Base-by-base conservation (phyloP, 2,797 vertebrate genomes). In the Aselliscus stoliczkanus region DNA sequence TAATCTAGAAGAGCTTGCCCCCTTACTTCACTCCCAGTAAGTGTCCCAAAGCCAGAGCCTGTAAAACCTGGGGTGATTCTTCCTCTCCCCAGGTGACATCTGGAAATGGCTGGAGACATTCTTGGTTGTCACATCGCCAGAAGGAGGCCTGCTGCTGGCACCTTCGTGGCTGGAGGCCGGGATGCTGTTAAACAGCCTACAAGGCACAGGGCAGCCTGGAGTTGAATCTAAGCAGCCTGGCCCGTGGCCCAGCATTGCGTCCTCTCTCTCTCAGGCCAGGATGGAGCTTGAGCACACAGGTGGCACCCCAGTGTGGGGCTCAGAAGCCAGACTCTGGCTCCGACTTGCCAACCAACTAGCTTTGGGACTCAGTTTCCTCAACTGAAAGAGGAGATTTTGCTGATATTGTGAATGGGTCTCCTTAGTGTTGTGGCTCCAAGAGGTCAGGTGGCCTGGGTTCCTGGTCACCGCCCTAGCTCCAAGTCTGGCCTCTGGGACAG, bases 191-290 rank as follows among this genome's bases (percentile, higher is more conserved):
- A 67, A 25, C 42, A 1, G 4, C 4, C 39, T 0, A 7, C 2
- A 0, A 2, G 2, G 56, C 37, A 1, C 0, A 1, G 42, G 42
- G 3, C 5, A 3, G 27, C 10, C 15, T 5, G 34, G 67, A 31
- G 29, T 20, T 34, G 14, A 27, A 39, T 1, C 25, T 34, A 50
- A 10, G 82, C 47, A 18, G 62, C 31, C 34, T 15, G n/a, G 42
- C 54, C 54, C 44, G 2, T 10, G 25, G 69, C 62, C 52, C 29
- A 29, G 60, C 27, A 21, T 64, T 0, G 2, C 18, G 27, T 60
- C n/a, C 18, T 2, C 34, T 42, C 34, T 42, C 47, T 20, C 42
- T 14, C 17, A 64, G 83, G 29, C 1, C 17, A 60, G 39, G n/a
- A 9, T 2, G 23, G n/a, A 23, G 37, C 12, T 23, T 9, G 50